A percentile compares a stretch with the other conserved stretches of the same genome.
Conservation (phyloP, 2,797 vertebrate genomes). For the Gymnoscopelus braueri region DNA sequence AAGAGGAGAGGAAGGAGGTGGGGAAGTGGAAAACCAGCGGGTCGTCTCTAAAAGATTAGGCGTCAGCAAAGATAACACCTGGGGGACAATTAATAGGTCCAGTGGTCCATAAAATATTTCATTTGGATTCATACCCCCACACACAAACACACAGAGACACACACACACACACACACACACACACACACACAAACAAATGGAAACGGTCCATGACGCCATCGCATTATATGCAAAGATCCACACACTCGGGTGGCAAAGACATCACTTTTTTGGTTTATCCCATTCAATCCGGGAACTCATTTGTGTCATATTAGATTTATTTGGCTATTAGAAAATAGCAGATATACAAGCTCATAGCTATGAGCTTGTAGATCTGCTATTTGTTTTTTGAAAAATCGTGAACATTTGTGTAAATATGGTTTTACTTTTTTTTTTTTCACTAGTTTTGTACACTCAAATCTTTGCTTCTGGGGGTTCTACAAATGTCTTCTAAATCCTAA, state of each 20-base stretch:
- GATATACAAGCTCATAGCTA: too few relatives aligned
- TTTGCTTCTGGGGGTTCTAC: too few relatives aligned
- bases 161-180: slow-evolving; percentile 54
- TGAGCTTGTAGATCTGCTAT: too few relatives aligned
- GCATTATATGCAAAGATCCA: not conserved
- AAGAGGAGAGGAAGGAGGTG: slow-evolving; percentile 49
- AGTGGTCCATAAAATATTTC: slow-evolving; percentile 92
- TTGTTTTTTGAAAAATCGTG: too few relatives aligned
- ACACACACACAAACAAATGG: slow-evolving; percentile 36
- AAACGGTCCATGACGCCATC: not conserved
- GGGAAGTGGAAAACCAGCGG: slow-evolving; percentile 73
- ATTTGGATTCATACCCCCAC: slow-evolving; percentile 85
- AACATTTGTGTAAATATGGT: too few relatives aligned
- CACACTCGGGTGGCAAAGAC: slow-evolving; percentile 25
- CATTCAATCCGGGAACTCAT: too few relatives aligned
- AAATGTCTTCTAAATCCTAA: too few relatives aligned
- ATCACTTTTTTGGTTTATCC: slow-evolving; percentile 47
- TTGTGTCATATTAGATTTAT: too few relatives aligned
- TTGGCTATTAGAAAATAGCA: too few relatives aligned
- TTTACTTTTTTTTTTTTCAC: too few relatives aligned
- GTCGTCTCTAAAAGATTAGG: slow-evolving; percentile 86
- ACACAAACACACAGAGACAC: slow-evolving; percentile 58
- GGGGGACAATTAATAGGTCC: slow-evolving; percentile 93
- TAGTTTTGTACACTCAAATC: too few relatives aligned
- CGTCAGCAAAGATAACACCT: slow-evolving; percentile 89